These are phyloP conservation scores for Tapirus terrestris DNA, from an alignment of 2,113 vertebrate genomes.

Conservation along the genomic window DNA sequence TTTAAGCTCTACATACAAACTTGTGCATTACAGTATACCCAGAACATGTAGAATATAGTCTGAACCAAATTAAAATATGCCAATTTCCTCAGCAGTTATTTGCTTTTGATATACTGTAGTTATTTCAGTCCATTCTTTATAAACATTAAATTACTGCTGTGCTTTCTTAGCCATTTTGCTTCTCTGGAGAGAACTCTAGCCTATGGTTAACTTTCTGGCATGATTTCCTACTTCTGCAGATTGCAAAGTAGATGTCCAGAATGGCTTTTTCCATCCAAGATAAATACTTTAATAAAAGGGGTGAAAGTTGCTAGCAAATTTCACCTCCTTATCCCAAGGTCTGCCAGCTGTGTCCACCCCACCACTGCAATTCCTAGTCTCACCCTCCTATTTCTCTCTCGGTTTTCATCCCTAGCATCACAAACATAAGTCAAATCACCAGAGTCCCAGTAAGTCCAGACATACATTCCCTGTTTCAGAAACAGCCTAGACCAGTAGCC, in stretches of 20 bases:
- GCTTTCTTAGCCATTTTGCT: constrained; percentile 70
- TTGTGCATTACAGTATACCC: constrained; percentile 42
- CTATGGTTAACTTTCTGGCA: constrained; percentile 63
- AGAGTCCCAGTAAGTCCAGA: not conserved
- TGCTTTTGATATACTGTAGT: constrained; percentile 74
- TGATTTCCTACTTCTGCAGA: constrained; percentile 57
- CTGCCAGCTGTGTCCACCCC: not conserved
- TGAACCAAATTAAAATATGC: constrained; percentile 76
- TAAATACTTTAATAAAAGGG: constrained; percentile 56
- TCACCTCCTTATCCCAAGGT: not conserved
- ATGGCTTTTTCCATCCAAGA: constrained; percentile 44
- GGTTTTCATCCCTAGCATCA: not conserved
- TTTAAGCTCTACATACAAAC: constrained; percentile 77
- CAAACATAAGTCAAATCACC: not conserved
- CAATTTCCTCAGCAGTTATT: constrained; percentile 74
- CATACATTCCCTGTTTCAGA: not conserved
- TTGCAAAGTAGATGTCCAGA: constrained; percentile 74
- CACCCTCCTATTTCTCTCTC: not conserved
- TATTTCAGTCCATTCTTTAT: constrained; percentile 75
- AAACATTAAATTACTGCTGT: constrained; percentile 77
- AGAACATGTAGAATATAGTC: constrained; percentile 66
- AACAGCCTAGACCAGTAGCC: not conserved
- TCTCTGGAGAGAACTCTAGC: constrained; percentile 64
- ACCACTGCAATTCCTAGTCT: not conserved
- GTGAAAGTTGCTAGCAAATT: constrained; percentile 3